Base-by-base conservation (phyloP, 2,888 invertebrate genomes). In the Argyra leucocephala region DNA sequence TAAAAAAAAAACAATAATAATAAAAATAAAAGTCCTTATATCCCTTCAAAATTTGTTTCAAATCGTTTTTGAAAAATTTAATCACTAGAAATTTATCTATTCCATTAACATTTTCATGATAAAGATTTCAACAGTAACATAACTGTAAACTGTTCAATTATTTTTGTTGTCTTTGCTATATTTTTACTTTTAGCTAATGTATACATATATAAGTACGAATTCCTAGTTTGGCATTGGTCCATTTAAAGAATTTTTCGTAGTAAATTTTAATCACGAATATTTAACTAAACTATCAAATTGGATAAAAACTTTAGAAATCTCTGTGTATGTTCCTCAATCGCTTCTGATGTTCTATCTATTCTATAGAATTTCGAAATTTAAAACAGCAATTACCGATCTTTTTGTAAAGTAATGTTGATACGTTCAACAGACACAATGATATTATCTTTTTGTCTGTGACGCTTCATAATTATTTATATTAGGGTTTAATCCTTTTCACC, bases 91-190 rank as follows among this genome's bases (percentile, higher is more conserved):
- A 48, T 48, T 48, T 48, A 48, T 48, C n/a, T 48, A 9, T 12
- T 48, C 48, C 48, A 48, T 48, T 48, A 48, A 5, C 48, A n/a
- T 48, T 48, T 48, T 48, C 12, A 48, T 18, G 48, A 48, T 48
- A 48, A 48, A 48, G 48, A 48, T 48, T 48, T 48, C 48, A 48
- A 48, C 48, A 48, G 48, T 48, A 48, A 48, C 48, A 18, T 48
- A 48, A 48, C 48, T 15, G 18, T 48, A 48, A n/a, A 48, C 18
- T 48, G 48, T 15, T 15, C 48, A 48, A 48, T 18, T 48, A 18
- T 1, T 18, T 48, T 48, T 48, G 6, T 48, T 3, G 7, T 31
- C 12, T 31, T 31, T 26, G 4, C n/a, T n/a, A n/a, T n/a, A n/a
- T n/a, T n/a, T n/a, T n/a, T n/a, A n/a, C n/a, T n/a, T n/a, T n/a